Conservation (phyloP, 2,888 invertebrate genomes). For the Mamestra brassicae region DNA sequence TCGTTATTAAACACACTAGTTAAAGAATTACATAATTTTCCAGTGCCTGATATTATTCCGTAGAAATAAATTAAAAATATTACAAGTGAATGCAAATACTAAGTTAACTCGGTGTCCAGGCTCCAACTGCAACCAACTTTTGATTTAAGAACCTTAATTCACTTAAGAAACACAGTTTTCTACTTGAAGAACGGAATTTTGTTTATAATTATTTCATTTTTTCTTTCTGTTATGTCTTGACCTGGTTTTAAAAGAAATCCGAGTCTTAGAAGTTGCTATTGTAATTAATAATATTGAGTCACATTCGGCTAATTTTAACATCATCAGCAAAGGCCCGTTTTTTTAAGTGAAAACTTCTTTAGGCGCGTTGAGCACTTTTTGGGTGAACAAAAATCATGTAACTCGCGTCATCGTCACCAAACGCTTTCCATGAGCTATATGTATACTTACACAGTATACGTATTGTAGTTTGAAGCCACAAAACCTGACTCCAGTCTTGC, state of each 20-base stretch:
- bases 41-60: slow-evolving; percentile 8
- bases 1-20: slow-evolving; percentile 36
- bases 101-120: slow-evolving; percentile 36
- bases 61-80: slow-evolving; percentile 47
- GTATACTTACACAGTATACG: too few species aligned
- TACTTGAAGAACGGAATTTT: slow-evolving; percentile 47
- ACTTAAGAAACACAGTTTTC: slow-evolving; percentile 47
- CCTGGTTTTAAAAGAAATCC: neutral
- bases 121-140: slow-evolving; percentile 56
- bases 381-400: too few species aligned
- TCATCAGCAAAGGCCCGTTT: too few species aligned
- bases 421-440: too few species aligned
- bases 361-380: too few species aligned
- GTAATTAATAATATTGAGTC: too few species aligned
- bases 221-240: neutral
- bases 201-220: neutral
- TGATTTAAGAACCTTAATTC: slow-evolving; percentile 61
- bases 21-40: slow-evolving; percentile 24
- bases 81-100: slow-evolving; percentile 57
- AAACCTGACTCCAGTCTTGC: too few species aligned
- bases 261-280: neutral
- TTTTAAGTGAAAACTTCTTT: too few species aligned
- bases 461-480: too few species aligned
- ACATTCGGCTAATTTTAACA: too few species aligned
- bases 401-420: too few species aligned